Percentiles rank a stretch among this genome's conserved stretches.
Conservation (phyloP, 2,888 invertebrate genomes). For the Rotaria sp. region DNA sequence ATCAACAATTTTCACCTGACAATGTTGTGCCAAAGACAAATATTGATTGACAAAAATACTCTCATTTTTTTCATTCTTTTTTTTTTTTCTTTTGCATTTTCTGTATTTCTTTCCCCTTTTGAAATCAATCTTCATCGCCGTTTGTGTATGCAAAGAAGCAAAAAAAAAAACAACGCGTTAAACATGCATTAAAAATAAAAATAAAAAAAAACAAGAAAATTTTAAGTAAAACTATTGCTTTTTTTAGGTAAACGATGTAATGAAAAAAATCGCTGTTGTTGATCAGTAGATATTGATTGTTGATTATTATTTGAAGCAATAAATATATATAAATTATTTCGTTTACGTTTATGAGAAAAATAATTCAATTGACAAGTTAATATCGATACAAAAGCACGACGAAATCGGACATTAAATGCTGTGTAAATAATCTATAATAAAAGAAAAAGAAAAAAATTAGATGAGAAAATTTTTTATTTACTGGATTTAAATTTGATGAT, state of each 20-base stretch:
- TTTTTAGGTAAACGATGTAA: not conserved
- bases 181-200: too few relatives aligned
- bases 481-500: conserved; percentile 86
- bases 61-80: not conserved
- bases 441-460: not conserved
- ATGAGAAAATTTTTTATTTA: conserved; percentile 49
- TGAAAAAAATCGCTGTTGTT: not conserved
- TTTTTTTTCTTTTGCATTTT: not conserved
- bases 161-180: not conserved
- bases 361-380: conserved; percentile 6
- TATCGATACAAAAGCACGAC: conserved; percentile 10
- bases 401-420: conserved; percentile 27
- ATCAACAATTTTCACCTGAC: not conserved
- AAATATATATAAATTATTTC: conserved; percentile 15
- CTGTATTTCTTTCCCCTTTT: too few relatives aligned
- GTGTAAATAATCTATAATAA: not conserved
- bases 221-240: not conserved
- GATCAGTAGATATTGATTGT: not conserved
- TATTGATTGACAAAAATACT: not conserved
- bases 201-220: not conserved
- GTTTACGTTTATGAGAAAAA: not conserved
- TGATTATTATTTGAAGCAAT: not conserved
- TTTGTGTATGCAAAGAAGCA: not conserved
- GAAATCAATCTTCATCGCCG: not conserved
- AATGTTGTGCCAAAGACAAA: not conserved